phyloP scores from a whole-genome alignment of 2,797 vertebrate genomes.

The Aphelocoma californica region DNA sequence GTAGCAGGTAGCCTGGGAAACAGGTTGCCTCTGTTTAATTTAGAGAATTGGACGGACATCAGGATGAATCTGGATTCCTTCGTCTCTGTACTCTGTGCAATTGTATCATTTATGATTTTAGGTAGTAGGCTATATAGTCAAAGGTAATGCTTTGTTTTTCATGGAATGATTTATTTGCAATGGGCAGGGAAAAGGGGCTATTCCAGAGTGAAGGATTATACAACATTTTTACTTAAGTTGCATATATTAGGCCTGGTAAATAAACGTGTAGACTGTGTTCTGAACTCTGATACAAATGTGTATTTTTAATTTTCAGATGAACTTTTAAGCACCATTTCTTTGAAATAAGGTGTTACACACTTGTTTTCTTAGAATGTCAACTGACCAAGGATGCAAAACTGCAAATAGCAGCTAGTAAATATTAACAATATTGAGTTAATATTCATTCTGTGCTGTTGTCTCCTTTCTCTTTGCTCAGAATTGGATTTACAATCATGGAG shows the following conservation, averaged over 20 bases:
- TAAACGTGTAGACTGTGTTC: background rate
- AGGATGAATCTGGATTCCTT: background rate
- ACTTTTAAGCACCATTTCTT: background rate
- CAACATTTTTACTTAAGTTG: background rate
- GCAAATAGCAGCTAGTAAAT: background rate
- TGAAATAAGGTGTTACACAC: background rate
- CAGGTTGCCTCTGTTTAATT: background rate
- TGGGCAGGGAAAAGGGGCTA: background rate
- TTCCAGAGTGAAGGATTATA: background rate
- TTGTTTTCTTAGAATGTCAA: background rate
- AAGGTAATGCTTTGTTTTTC: background rate
- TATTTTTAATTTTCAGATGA: background rate
- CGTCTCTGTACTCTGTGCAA: background rate
- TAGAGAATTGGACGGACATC: background rate
- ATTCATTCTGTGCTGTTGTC: background rate
- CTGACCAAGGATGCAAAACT: background rate
- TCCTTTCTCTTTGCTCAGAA: conserved; percentile 48
- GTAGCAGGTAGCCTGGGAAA: background rate
- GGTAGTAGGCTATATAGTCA: background rate
- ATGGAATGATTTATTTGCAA: background rate
- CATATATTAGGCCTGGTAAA: background rate
- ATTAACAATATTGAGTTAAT: background rate
- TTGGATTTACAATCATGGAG: conserved; percentile 82
- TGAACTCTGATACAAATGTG: background rate
- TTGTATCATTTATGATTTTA: background rate